Evolutionary conservation across 1,140 invertebrate species (phyloP).

Genomic region (Rhizoglyphus robini): DNA sequence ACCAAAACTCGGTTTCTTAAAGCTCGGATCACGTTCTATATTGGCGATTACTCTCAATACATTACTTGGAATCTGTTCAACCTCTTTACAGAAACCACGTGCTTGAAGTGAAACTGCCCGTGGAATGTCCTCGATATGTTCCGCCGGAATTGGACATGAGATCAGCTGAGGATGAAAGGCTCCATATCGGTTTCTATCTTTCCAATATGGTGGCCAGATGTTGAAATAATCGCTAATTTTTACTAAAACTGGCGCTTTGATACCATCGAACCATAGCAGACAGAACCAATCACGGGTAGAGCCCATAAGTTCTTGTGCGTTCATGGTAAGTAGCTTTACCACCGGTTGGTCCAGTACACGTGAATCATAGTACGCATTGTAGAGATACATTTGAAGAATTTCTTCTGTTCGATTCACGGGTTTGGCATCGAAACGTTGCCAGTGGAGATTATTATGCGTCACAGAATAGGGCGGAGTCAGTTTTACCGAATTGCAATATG

Average conservation of each 20-base stretch:
- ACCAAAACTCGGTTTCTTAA: slow-evolving; percentile 34
- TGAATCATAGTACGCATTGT: slow-evolving; percentile 72
- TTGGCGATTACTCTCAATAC: slow-evolving; percentile 67
- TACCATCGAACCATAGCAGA: no score
- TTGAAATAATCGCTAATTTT: slow-evolving; percentile 67
- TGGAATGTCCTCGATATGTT: slow-evolving; percentile 41
- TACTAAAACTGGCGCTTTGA: slow-evolving; percentile 59
- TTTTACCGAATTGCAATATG: not conserved
- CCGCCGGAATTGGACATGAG: slow-evolving; percentile 58
- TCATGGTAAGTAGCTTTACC: slow-evolving; percentile 72
- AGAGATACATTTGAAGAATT: slow-evolving; percentile 78
- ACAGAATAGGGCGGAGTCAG: not conserved
- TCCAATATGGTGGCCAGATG: slow-evolving; percentile 79
- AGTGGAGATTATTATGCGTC: slow-evolving; percentile 64
- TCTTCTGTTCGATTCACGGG: not conserved
- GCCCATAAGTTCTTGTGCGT: slow-evolving; percentile 66
- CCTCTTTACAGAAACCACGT: slow-evolving; percentile 51
- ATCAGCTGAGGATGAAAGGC: slow-evolving; percentile 79
- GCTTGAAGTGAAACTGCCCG: slow-evolving; percentile 58
- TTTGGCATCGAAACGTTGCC: slow-evolving; percentile 55
- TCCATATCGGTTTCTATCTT: slow-evolving; percentile 67
- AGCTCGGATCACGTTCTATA: slow-evolving; percentile 71
- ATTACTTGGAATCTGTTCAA: slow-evolving; percentile 65
- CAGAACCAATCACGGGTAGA: slow-evolving; percentile 59
- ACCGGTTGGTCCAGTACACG: slow-evolving; percentile 58